phyloP scores from a whole-genome alignment of 2,797 vertebrate genomes.

The Enteromius afrohamiltoni region DNA sequence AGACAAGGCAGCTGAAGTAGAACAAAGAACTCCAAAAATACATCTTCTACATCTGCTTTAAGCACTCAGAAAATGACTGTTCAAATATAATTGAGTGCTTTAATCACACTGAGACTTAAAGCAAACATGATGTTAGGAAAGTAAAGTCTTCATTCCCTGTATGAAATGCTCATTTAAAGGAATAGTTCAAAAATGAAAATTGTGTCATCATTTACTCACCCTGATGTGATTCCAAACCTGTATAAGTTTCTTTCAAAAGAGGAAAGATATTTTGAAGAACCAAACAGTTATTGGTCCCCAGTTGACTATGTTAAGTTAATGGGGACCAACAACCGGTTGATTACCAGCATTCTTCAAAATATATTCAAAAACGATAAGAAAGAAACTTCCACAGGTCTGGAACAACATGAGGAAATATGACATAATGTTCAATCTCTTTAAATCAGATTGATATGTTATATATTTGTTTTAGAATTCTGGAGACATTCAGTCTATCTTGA shows the following conservation, averaged over 20 bases:
- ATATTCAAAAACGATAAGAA: too few relatives aligned
- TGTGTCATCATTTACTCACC: background rate
- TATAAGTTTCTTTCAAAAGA: too few relatives aligned
- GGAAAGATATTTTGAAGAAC: too few relatives aligned
- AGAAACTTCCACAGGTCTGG: too few relatives aligned
- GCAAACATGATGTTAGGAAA: conserved; percentile 11
- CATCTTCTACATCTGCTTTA: conserved; percentile 19
- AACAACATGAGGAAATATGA: too few relatives aligned
- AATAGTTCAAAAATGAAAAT: too few relatives aligned
- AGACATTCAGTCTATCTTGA: background rate
- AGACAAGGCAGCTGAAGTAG: conserved; percentile 9
- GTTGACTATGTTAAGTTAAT: too few relatives aligned
- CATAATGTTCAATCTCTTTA: background rate
- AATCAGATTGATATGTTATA: background rate
- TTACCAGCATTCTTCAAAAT: too few relatives aligned
- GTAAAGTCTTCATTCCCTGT: background rate
- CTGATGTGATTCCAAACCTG: too few relatives aligned
- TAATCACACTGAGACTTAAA: conserved; percentile 15
- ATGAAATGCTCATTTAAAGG: background rate
- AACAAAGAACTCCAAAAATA: conserved; percentile 19
- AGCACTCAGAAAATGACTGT: conserved; percentile 22
- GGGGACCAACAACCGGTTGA: too few relatives aligned
- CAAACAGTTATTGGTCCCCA: too few relatives aligned
- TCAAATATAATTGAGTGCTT: background rate
- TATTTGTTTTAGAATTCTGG: background rate